Base-by-base conservation (phyloP, 2,888 invertebrate species). In the Tipula confusa region DNA sequence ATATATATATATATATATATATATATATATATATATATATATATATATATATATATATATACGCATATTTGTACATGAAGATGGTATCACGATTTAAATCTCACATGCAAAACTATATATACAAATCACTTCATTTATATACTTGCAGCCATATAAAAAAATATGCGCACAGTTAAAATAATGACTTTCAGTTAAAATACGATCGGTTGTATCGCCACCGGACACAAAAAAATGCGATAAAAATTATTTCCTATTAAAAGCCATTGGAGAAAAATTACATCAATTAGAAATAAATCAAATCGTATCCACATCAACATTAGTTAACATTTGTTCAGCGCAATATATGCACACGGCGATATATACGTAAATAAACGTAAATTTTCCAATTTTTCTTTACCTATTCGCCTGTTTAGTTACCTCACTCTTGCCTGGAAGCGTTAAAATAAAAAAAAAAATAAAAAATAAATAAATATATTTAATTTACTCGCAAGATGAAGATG, bases 131-230 rank as follows among this genome's bases (percentile, higher is more conserved):
- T 64, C 24, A 64, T 64, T 64, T 64, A 64, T 64, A 64, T 64
- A 64, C 64, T 64, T 64, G 64, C 64, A 64, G 64, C 64, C 64
- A 64, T 64, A 64, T n/a, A n/a, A n/a, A n/a, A n/a, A n/a, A n/a
- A n/a, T n/a, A n/a, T n/a, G n/a, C n/a, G n/a, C n/a, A n/a, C n/a
- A 24, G 11, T 64, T 18, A 64, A 64, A 64, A 64, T 64, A 64
- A 64, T 11, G 64, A 64, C 24, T 64, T 24, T 64, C 64, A 64
- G 64, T 64, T 64, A 24, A 64, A 64, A 64, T 64, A 64, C 64
- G 64, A 64, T 64, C 64, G 64, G 33, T 11, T 64, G 24, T 64
- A 64, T 64, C 24, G 64, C 64, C 64, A 64, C 11, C 64, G 64
- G 64, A 15, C 15, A 43, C 43, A 43, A 15, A 43, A 15, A 43